These are phyloP conservation scores for Pantala flavescens DNA, from an alignment of 1,140 invertebrate genomes.

Conservation along the genomic window DNA sequence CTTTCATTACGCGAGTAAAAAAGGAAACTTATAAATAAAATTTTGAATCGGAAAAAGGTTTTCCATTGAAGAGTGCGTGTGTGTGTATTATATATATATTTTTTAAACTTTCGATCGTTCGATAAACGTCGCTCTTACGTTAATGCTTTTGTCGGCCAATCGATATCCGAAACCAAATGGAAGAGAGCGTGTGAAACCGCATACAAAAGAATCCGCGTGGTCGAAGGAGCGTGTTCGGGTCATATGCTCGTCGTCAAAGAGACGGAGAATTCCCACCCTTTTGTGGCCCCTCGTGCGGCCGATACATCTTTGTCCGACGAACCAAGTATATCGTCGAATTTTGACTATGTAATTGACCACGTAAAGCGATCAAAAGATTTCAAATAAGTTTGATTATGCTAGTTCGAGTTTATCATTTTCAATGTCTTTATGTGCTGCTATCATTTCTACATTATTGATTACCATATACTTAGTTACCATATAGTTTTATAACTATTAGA, in stretches of 20 bases:
- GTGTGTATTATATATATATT: not conserved
- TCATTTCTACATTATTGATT: too few relatives aligned
- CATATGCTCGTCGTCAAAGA: not conserved
- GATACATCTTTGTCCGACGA: too few relatives aligned
- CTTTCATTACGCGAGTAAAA: not conserved
- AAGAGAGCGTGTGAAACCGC: not conserved
- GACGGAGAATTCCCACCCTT: not conserved
- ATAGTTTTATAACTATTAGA: too few relatives aligned
- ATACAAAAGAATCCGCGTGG: not conserved
- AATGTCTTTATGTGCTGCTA: too few relatives aligned
- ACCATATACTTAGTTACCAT: too few relatives aligned
- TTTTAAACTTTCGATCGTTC: not conserved
- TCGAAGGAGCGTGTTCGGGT: not conserved
- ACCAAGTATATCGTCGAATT: too few relatives aligned
- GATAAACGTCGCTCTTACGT: not conserved
- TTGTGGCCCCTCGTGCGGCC: not conserved
- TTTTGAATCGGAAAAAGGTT: slow-evolving; percentile 10
- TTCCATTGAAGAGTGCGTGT: not conserved
- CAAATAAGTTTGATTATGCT: too few relatives aligned
- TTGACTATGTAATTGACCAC: too few relatives aligned
- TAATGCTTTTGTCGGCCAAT: not conserved
- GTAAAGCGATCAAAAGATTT: too few relatives aligned
- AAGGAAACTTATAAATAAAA: slow-evolving; percentile 7
- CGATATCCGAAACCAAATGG: not conserved
- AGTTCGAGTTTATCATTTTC: too few relatives aligned